Base-by-base conservation (phyloP, 2,888 invertebrate genomes). In the Lathronympha strigana region DNA sequence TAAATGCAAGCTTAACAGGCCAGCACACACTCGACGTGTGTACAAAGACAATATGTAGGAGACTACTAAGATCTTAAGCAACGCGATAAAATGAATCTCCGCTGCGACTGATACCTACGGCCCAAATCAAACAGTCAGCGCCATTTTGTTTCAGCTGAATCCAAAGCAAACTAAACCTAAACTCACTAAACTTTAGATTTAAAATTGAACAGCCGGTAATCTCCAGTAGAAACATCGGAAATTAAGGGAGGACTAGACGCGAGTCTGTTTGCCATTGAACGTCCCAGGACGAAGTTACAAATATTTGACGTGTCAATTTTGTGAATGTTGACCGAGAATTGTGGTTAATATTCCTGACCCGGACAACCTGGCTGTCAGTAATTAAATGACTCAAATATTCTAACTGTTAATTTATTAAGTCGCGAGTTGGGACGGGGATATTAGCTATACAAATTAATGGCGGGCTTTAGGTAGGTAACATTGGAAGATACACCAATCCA, bases 231-330 rank as follows among this genome's bases (percentile, higher is more conserved):
- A 90, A 88, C 91, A 90, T 90, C 88, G 90, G 90, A 91, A 91
- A 92, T 92, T 91, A 92, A 92, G 90, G 90, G 89, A 86, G 87
- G 87, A 89, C 90, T 89, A 90, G 91, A 90, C 91, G 88, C 90
- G 90, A 86, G 87, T 90, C 90, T 90, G 89, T 92, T 92, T 92
- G 91, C 91, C 82, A 84, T 90, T 86, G 88, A 90, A 88, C 90
- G 90, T 92, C 90, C 88, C 90, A 88, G 90, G 90, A 87, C 90
- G 87, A 90, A 91, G 91, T 88, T 88, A 91, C 92, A 92, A 92
- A 92, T 92, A 92, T 92, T 92, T 92, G 92, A 92, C 90, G 92
- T 92, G 92, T 92, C 92, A 92, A 92, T 92, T 92, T 91, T 90
- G 88, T 86, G 88, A 90, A 90, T 92, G 92, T 92, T 92, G 92